These are phyloP conservation scores for Epistrophe grossulariae DNA, from an alignment of 2,888 invertebrate species.

Conservation along the genomic window DNA sequence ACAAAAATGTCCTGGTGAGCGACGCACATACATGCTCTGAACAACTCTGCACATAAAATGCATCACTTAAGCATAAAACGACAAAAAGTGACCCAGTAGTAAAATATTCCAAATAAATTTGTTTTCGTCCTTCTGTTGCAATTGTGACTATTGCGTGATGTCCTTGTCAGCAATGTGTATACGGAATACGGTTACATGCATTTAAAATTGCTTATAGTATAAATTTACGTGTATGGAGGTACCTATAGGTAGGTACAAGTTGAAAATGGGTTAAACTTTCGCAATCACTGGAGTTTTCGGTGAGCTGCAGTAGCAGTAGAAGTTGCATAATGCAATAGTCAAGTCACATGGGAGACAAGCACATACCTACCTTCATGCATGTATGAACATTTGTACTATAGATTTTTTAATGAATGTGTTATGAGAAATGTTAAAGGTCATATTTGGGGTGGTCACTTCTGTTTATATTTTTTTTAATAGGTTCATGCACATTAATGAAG, in stretches of 20 bases:
- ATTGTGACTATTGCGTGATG: slow-evolving; percentile 30
- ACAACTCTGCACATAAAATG: slow-evolving; percentile 43
- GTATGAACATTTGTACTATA: slow-evolving; percentile 5
- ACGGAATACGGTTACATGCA: slow-evolving; percentile 23
- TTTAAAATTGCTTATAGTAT: slow-evolving; percentile 23
- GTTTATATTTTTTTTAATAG: neutral
- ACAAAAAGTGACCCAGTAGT: slow-evolving; percentile 56
- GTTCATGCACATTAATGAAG: neutral
- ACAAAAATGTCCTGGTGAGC: neutral
- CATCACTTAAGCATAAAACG: slow-evolving; percentile 59
- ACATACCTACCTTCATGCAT: neutral
- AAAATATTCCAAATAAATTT: slow-evolving; percentile 66
- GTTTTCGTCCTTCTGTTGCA: slow-evolving; percentile 37
- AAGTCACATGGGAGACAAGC: slow-evolving; percentile 52
- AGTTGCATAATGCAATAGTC: slow-evolving; percentile 69
- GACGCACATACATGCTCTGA: slow-evolving; percentile 34
- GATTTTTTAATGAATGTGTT: slow-evolving; percentile 21
- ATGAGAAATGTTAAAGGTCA: slow-evolving; percentile 25
- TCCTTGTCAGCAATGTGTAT: slow-evolving; percentile 31
- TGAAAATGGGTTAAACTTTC: slow-evolving; percentile 57
- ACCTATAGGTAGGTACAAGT: neutral
- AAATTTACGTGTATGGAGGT: neutral
- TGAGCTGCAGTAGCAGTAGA: slow-evolving; percentile 28
- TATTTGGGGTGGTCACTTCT: neutral
- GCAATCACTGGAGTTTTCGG: slow-evolving; percentile 64